Evolutionary conservation across 2,113 vertebrate species (phyloP), one percentile per base, ranked within the genome.

Genomic region (Otis tarda): DNA sequence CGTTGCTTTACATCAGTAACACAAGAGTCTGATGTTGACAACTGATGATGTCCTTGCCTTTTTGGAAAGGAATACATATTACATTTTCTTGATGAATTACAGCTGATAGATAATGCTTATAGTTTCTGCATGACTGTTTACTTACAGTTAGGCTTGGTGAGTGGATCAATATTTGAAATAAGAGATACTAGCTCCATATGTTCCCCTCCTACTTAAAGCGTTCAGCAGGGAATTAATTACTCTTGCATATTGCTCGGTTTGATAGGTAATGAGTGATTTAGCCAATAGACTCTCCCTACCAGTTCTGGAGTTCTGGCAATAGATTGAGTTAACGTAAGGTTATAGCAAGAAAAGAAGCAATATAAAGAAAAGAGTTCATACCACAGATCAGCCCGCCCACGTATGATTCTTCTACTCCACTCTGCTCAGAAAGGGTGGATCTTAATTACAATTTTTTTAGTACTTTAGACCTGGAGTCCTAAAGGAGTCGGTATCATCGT

Each of bases 121-220:
- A 53, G 6, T 75, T 90, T 92, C 60, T 83, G 14, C 41, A 43
- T 67, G 30, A 78, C 30, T 92, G 6, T 94, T 93, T 95, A 19
- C 47, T 83, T 81, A 61, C 30, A 73, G 49, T 61, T 56, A 61
- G 37, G 18, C 33, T 92, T 73, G 22, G 61, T 76, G 76, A 75
- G 39, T 78, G 31, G 85, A 92, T 93, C 95, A 90, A 71, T 95
- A 87, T 90, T 90, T 90, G 71, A 96, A 89, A 81, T 45, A 68
- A 43, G 35, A 80, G 27, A 77, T 21, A 77, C 18, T 45, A 63
- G 9, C 30, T 88, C 83, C 69, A 27, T 90, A 78, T 89, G 67
- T 64, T 94, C 33, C 15, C 24, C 57, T 82, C 41, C 80, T 86
- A 55, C 75, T 59, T 71, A 37, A 50, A 82, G 33, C 39, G 41